Conservation (phyloP, 2,797 vertebrate genomes). For the Acomys russatus region DNA sequence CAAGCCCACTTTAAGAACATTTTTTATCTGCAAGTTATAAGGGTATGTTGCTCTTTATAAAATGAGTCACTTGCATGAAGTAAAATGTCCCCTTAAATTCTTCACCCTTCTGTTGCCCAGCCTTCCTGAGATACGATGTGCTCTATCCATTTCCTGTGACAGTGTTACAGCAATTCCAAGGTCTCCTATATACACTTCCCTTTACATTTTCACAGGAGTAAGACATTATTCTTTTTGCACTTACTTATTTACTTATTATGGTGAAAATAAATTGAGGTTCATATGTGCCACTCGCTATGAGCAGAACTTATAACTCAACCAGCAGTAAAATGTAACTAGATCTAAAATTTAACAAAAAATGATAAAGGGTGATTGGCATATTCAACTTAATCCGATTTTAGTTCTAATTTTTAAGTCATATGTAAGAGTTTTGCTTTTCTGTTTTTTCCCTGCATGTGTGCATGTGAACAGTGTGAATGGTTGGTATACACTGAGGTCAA, state of each 20-base stretch:
- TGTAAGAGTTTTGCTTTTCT: not conserved
- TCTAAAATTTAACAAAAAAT: conserved; percentile 42
- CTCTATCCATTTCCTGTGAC: not conserved
- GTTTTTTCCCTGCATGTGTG: not conserved
- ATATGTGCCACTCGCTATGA: not conserved
- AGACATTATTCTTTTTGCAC: conserved; percentile 43
- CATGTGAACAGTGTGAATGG: not conserved
- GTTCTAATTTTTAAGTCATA: not conserved
- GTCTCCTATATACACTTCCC: not conserved
- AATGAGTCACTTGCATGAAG: not conserved
- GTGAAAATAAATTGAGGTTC: not conserved
- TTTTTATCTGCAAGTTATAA: conserved; percentile 33
- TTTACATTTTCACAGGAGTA: conserved; percentile 52
- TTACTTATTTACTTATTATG: conserved; percentile 2
- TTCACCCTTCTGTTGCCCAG: not conserved
- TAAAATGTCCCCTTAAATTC: not conserved
- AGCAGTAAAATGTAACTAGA: conserved; percentile 41
- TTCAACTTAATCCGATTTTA: not conserved
- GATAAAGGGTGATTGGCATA: not conserved
- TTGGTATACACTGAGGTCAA: not conserved
- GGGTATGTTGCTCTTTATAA: not conserved
- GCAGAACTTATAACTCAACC: not conserved
- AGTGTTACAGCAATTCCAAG: conserved; percentile 26
- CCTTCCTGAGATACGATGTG: not conserved
- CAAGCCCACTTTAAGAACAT: not conserved